Percentiles rank a stretch among this genome's conserved stretches.
Conservation (phyloP, 2,113 vertebrate genomes). For the Mohoua ochrocephala region DNA sequence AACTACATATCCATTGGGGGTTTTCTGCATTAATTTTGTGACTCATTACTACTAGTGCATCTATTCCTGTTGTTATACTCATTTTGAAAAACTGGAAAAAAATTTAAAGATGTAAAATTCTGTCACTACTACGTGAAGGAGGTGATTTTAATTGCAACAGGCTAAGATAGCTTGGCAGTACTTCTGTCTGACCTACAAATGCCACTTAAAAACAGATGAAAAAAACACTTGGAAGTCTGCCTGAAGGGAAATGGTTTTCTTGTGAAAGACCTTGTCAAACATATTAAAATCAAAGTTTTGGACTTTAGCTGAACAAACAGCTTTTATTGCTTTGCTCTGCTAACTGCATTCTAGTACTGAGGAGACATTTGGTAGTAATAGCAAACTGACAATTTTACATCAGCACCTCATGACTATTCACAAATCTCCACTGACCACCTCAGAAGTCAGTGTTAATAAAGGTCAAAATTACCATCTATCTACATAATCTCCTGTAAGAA, state of each 20-base stretch:
- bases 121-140: neutral
- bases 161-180: neutral
- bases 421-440: neutral
- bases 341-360: neutral
- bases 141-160: neutral
- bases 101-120: neutral
- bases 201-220: neutral
- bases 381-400: neutral
- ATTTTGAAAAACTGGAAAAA: neutral
- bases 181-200: conserved; percentile 21
- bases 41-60: neutral
- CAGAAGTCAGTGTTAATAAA: neutral
- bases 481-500: neutral
- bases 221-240: conserved; percentile 18
- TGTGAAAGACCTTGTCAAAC: conserved; percentile 7
- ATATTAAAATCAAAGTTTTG: conserved; percentile 25
- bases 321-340: conserved; percentile 1
- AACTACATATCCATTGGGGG: neutral
- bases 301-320: conserved; percentile 12
- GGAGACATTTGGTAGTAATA: neutral
- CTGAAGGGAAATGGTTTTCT: neutral
- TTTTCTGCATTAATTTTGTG: neutral
- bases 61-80: neutral
- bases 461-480: conserved; percentile 9
- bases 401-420: neutral